Conservation (phyloP, 2,888 invertebrate genomes). For the Aphelenchoides bicaudatus region DNA sequence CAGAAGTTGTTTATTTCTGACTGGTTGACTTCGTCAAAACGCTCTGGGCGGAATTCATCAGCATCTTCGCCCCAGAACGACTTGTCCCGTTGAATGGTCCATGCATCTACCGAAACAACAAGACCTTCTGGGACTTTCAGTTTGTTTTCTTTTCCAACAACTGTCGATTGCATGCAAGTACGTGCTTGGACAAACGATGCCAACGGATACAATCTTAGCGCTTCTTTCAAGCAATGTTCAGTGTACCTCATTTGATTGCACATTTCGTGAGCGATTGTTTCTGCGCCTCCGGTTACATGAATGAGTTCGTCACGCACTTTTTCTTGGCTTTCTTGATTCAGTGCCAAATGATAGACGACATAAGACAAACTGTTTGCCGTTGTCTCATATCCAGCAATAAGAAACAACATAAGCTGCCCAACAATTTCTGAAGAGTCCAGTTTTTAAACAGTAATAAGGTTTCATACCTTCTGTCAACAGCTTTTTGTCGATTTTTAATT, state of each 20-base stretch:
- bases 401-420: constrained; percentile 62
- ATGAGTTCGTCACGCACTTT: constrained; percentile 37
- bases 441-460: neutral
- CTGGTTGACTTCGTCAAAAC: constrained; percentile 17
- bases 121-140: constrained; percentile 1
- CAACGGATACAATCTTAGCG: constrained; percentile 36
- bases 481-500: constrained; percentile 14
- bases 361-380: constrained; percentile 64
- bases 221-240: constrained; percentile 32
- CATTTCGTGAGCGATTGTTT: constrained; percentile 38
- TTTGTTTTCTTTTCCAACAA: constrained; percentile 1
- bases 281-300: constrained; percentile 62
- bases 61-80: constrained; percentile 29
- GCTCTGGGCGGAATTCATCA: constrained; percentile 23
- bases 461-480: constrained; percentile 12
- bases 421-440: constrained; percentile 51
- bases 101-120: constrained; percentile 15
- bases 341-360: constrained; percentile 20
- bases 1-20: neutral
- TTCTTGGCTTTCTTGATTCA: constrained; percentile 30
- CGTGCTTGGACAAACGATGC: constrained; percentile 9
- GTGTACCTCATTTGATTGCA: constrained; percentile 17
- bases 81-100: constrained; percentile 23
- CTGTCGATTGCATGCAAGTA: constrained; percentile 1
- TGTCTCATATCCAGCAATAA: constrained; percentile 65